Evolutionary conservation across 1,140 invertebrate genomes (phyloP).

Genomic region (Triops longicaudatus): DNA sequence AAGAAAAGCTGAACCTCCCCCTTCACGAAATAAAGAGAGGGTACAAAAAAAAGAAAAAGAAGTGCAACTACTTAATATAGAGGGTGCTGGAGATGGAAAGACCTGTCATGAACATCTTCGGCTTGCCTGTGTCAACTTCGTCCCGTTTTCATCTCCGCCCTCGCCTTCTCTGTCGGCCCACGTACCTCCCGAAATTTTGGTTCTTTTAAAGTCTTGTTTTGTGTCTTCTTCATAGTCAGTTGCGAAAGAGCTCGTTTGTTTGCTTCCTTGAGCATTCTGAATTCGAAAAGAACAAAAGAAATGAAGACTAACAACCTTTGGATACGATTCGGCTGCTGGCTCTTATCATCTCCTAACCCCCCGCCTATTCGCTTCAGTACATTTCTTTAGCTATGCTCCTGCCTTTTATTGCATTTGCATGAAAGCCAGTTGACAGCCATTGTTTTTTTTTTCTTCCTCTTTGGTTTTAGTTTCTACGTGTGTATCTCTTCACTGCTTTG

Average conservation of each 20-base stretch:
- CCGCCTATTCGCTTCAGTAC: background rate
- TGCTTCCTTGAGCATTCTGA: background rate
- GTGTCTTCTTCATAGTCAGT: background rate
- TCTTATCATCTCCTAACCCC: background rate
- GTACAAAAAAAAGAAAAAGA: background rate
- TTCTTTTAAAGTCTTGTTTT: background rate
- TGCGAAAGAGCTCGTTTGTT: background rate
- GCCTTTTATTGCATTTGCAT: constrained; percentile 15
- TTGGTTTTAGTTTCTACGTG: background rate
- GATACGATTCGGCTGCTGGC: constrained; percentile 10
- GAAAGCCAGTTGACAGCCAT: background rate
- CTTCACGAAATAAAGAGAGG: background rate
- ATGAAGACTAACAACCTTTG: constrained; percentile 10
- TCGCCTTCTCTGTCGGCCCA: no score
- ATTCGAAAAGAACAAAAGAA: constrained; percentile 14
- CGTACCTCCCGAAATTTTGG: background rate
- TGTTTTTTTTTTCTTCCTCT: background rate
- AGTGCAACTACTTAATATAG: constrained; percentile 12
- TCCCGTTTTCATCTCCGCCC: no score
- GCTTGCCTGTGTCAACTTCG: background rate
- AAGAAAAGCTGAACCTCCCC: background rate
- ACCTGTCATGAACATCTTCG: constrained; percentile 12
- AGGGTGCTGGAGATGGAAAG: background rate
- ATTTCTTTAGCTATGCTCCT: constrained; percentile 8
- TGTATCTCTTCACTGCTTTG: background rate